Percentiles rank a stretch among this genome's conserved stretches.
phyloP scores from a whole-genome alignment of 2,113 vertebrate species.

The Microtus richardsoni region DNA sequence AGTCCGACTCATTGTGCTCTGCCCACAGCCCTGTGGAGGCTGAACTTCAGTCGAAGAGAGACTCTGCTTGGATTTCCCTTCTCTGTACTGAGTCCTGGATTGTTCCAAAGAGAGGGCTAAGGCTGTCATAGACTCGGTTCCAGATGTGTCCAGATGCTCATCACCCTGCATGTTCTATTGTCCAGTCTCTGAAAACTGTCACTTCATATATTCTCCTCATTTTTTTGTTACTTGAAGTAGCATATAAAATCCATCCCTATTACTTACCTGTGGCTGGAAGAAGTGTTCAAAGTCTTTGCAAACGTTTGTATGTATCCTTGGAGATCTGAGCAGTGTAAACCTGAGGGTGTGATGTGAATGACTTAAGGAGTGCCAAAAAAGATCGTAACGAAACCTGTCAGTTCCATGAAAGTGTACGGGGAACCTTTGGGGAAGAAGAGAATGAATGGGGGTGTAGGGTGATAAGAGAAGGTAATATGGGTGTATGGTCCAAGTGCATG shows the following conservation, averaged over 20 bases:
- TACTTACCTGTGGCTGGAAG: not conserved
- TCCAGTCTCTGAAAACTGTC: not conserved
- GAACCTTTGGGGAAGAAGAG: not conserved
- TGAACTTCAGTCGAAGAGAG: not conserved
- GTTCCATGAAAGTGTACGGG: not conserved
- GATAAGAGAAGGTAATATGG: not conserved
- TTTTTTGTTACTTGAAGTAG: not conserved
- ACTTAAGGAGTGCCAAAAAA: not conserved
- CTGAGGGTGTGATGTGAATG: not conserved
- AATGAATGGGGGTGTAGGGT: not conserved
- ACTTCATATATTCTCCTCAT: not conserved
- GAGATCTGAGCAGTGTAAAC: not conserved
- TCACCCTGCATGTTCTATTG: not conserved
- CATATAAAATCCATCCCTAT: not conserved
- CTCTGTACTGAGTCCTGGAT: not conserved
- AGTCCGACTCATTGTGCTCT: not conserved
- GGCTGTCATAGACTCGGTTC: not conserved
- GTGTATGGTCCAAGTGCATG: no score
- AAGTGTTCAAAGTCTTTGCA: not conserved
- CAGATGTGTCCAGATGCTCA: not conserved
- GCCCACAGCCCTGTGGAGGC: fast-evolving
- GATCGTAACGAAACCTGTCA: not conserved
- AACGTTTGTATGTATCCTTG: not conserved
- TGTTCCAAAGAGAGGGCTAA: not conserved
- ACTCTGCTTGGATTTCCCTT: not conserved